Evolutionary conservation across 2,113 vertebrate genomes (phyloP).

Genomic region (Trichomycterus rosablanca): DNA sequence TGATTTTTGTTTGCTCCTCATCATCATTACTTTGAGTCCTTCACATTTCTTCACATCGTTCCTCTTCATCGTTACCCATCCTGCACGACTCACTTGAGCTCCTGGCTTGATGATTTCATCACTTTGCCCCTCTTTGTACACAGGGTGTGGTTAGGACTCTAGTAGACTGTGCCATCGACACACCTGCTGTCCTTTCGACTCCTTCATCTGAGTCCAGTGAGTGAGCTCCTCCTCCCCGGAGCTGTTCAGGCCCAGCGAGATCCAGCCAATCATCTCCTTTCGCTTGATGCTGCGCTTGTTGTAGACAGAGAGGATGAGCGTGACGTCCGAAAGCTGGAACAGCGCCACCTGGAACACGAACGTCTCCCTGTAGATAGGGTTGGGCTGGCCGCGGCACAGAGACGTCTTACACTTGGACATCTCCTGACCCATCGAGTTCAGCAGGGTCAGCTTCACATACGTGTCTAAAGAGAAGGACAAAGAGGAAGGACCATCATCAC

Average conservation of each 20-base stretch:
- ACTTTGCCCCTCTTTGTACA: too few species aligned
- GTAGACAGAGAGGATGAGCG: slow-evolving; percentile 93
- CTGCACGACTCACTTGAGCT: too few species aligned
- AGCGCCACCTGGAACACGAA: slow-evolving; percentile 97
- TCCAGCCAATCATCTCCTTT: slow-evolving; percentile 98
- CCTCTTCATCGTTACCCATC: too few species aligned
- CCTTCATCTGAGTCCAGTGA: slow-evolving; percentile 98
- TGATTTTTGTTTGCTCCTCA: too few species aligned
- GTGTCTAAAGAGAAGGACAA: slow-evolving; percentile 71
- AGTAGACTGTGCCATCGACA: slow-evolving; percentile 92
- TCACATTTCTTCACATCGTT: too few species aligned
- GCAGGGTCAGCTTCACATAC: slow-evolving; percentile 90
- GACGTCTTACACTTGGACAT: slow-evolving; percentile 99
- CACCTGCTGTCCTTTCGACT: slow-evolving; percentile 93
- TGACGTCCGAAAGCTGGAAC: slow-evolving; percentile 96
- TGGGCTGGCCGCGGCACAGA: slow-evolving; percentile 89
- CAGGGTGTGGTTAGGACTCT: slow-evolving; percentile 71
- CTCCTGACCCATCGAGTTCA: slow-evolving; percentile 98
- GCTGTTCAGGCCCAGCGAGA: slow-evolving; percentile 95
- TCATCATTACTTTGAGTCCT: too few species aligned
- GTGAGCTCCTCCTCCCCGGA: slow-evolving; percentile 93
- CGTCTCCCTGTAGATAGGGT: slow-evolving; percentile 95
- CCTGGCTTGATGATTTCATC: too few species aligned
- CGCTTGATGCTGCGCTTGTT: slow-evolving; percentile 98
- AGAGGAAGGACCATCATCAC: neutral